Percentiles rank a stretch among this genome's conserved stretches.
Conservation (phyloP, 2,113 vertebrate species). For the Zootoca vivipara region DNA sequence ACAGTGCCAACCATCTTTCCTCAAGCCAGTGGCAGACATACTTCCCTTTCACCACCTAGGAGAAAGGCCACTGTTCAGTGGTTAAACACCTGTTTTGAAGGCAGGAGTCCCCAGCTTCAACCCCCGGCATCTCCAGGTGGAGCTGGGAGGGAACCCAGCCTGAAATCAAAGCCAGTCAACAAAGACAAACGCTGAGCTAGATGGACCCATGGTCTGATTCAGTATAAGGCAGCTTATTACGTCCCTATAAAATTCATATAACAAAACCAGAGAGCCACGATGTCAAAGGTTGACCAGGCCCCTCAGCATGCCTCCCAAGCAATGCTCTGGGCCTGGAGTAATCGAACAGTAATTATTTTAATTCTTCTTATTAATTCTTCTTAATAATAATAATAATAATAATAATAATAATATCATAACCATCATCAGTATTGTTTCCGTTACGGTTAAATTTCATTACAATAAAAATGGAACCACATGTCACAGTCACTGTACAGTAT, state of each 20-base stretch:
- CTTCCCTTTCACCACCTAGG: too few relatives aligned
- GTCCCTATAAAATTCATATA: too few relatives aligned
- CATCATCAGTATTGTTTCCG: slow-evolving; percentile 50
- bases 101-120: too few relatives aligned
- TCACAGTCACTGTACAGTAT: slow-evolving; percentile 71
- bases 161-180: too few relatives aligned
- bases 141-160: too few relatives aligned
- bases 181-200: too few relatives aligned
- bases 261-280: background rate
- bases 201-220: too few relatives aligned
- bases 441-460: slow-evolving; percentile 66
- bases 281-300: slow-evolving; percentile 49
- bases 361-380: background rate
- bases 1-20: background rate
- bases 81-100: too few relatives aligned
- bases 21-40: background rate
- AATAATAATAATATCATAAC: background rate
- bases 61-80: too few relatives aligned
- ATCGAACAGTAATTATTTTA: slow-evolving; percentile 66
- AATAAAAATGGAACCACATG: slow-evolving; percentile 76
- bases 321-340: slow-evolving; percentile 58
- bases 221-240: too few relatives aligned
- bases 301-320: slow-evolving; percentile 22
- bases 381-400: background rate
- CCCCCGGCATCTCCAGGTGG: too few relatives aligned